Conservation (phyloP, 2,888 invertebrate genomes). For the Eupsilia transversa region DNA sequence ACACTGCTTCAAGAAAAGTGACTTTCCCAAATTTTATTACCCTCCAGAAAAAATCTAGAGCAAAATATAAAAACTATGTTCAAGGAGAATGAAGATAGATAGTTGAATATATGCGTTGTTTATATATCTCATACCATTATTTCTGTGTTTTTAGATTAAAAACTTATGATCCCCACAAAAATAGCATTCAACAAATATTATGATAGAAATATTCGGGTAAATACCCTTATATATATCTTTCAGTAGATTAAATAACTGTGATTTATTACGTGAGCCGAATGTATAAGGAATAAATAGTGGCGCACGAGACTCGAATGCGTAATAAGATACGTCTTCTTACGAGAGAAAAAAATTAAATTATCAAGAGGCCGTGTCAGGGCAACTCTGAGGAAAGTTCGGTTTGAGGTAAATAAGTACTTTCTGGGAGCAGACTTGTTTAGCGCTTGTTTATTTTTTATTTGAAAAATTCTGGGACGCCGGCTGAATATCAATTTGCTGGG, state of each 20-base stretch:
- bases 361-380: conserved; percentile 64
- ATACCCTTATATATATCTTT: conserved; percentile 75
- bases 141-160: conserved; percentile 51
- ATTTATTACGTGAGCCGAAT: conserved; percentile 86
- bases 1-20: conserved; percentile 40
- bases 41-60: conserved; percentile 28
- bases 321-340: conserved; percentile 70
- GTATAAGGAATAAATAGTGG: conserved; percentile 80
- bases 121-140: conserved; percentile 38
- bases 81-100: conserved; percentile 32
- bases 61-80: conserved; percentile 20
- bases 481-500: conserved; percentile 65
- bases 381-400: conserved; percentile 60
- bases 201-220: conserved; percentile 62
- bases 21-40: conserved; percentile 50
- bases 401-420: conserved; percentile 70
- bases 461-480: conserved; percentile 59
- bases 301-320: conserved; percentile 74
- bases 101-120: conserved; percentile 22
- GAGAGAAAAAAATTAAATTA: conserved; percentile 73
- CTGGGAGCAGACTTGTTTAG: conserved; percentile 65
- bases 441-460: conserved; percentile 69
- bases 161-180: conserved; percentile 55
- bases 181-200: conserved; percentile 68
- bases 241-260: conserved; percentile 86